A percentile compares a stretch with the other conserved stretches of the same genome.
These are phyloP conservation scores for Epinephelus fuscoguttatus DNA, from an alignment of 2,113 vertebrate genomes.

Conservation along the genomic window DNA sequence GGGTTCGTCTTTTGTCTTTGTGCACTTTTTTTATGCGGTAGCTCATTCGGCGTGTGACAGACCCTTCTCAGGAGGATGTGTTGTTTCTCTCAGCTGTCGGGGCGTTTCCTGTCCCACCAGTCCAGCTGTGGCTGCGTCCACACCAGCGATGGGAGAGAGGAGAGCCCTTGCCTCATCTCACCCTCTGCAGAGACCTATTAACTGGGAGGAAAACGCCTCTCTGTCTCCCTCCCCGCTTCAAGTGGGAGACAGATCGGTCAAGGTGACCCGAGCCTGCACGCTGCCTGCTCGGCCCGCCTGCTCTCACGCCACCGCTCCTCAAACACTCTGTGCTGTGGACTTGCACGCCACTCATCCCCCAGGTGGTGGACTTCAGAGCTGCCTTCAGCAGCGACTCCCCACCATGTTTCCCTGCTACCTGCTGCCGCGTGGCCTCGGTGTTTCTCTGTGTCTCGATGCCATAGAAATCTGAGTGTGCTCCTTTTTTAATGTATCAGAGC, in stretches of 20 bases:
- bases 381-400: conserved; percentile 24
- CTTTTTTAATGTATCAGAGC: background rate
- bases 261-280: conserved; percentile 54
- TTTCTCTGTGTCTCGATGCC: background rate
- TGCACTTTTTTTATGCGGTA: background rate
- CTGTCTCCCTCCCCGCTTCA: conserved; percentile 34
- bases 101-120: background rate
- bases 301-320: conserved; percentile 28
- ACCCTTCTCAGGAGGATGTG: background rate
- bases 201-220: background rate
- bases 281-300: background rate
- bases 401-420: background rate
- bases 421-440: background rate
- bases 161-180: conserved; percentile 45
- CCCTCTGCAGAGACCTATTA: conserved; percentile 43
- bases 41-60: conserved; percentile 26
- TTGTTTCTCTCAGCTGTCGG: conserved; percentile 22
- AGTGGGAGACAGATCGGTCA: conserved; percentile 60
- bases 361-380: conserved; percentile 19
- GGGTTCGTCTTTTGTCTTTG: conserved; percentile 12
- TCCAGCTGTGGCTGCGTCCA: conserved; percentile 19
- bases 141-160: conserved; percentile 8
- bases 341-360: background rate
- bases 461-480: background rate
- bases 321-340: conserved; percentile 37